Evolutionary conservation across 2,888 invertebrate species (phyloP).

Genomic region (Frankliniella fusca): DNA sequence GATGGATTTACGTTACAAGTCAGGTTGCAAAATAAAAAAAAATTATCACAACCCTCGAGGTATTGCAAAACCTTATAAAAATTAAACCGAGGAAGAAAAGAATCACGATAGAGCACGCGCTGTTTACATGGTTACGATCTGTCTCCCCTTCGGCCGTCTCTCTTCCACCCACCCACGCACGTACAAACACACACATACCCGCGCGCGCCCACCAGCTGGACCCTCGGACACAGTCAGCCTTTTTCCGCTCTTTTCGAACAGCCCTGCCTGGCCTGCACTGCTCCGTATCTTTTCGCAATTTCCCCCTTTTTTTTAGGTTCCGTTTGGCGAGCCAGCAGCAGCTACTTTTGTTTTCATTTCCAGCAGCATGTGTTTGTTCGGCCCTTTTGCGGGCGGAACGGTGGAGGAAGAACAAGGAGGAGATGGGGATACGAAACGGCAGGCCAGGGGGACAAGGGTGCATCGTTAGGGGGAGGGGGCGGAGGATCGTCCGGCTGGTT

Average conservation of each 20-base stretch:
- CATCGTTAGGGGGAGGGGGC: too few relatives aligned
- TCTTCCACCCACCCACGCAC: neutral
- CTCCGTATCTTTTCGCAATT: neutral
- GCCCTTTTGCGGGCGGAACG: neutral
- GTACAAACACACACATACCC: neutral
- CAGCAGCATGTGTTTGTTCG: constrained; percentile 24
- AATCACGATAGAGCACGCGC: neutral
- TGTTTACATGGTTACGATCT: neutral
- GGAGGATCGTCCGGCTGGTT: too few relatives aligned
- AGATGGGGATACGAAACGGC: too few relatives aligned
- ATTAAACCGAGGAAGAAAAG: neutral
- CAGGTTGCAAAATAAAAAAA: too few relatives aligned
- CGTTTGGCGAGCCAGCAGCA: neutral
- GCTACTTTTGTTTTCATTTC: constrained; percentile 21
- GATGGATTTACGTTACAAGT: too few relatives aligned
- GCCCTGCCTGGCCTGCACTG: neutral
- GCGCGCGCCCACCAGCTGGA: neutral
- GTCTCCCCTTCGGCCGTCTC: neutral
- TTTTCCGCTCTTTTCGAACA: neutral
- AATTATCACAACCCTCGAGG: too few relatives aligned
- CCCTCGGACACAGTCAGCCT: neutral
- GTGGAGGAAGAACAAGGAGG: too few relatives aligned
- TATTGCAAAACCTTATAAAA: too few relatives aligned
- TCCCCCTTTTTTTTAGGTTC: neutral
- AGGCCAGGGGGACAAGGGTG: too few relatives aligned